A percentile compares a stretch with the other conserved stretches of the same genome.
Conservation (phyloP, 2,797 vertebrate species). For the Sebastiscus tertius region DNA sequence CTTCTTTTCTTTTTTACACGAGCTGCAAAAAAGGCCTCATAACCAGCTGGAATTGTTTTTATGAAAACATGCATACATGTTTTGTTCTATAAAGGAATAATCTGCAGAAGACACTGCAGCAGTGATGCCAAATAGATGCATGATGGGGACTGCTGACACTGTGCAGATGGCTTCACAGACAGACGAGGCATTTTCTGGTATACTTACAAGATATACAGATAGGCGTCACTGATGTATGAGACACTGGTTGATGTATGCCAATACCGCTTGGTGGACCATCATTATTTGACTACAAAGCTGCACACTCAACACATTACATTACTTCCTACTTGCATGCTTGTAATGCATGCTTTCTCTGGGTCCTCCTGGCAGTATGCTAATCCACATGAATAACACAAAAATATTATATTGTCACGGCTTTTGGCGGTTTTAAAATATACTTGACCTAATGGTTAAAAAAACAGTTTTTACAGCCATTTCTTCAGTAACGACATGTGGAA, state of each 20-base stretch:
- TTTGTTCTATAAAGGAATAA: slow-evolving; percentile 1
- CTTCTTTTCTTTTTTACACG: background rate
- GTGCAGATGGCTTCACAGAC: slow-evolving; percentile 32
- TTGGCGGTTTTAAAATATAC: background rate
- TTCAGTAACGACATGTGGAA: background rate
- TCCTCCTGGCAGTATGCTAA: background rate
- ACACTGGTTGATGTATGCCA: slow-evolving; percentile 21
- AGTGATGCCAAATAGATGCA: slow-evolving; percentile 20
- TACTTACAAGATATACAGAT: slow-evolving; percentile 20
- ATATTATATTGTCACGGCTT: background rate
- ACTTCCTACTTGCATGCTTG: background rate
- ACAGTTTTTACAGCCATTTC: background rate
- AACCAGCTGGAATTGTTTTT: background rate
- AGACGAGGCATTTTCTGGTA: slow-evolving; percentile 13
- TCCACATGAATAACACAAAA: background rate
- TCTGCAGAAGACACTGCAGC: slow-evolving; percentile 5
- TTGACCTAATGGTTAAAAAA: background rate
- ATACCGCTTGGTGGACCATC: slow-evolving; percentile 11
- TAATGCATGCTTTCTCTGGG: background rate
- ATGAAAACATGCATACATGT: background rate
- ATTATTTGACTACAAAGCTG: slow-evolving; percentile 24
- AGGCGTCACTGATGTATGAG: slow-evolving; percentile 11
- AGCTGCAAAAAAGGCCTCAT: background rate
- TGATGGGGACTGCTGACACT: slow-evolving; percentile 23
- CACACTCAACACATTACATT: background rate